A percentile compares a stretch with the other conserved stretches of the same genome.
phyloP scores from a whole-genome alignment of 1,140 invertebrate species.

The Camponotus vicinus region DNA sequence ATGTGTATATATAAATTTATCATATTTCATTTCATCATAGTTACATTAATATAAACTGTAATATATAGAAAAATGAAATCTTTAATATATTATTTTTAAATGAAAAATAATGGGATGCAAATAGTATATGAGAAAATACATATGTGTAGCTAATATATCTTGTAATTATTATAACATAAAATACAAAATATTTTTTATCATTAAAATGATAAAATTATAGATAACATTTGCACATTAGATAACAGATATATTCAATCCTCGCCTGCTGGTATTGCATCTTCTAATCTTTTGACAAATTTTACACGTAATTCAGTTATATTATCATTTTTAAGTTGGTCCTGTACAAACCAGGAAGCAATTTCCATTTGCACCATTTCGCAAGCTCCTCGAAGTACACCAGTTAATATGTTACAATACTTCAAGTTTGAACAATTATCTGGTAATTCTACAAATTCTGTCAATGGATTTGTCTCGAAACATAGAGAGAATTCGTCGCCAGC shows the following conservation, averaged over 20 bases:
- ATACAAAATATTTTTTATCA: constrained; percentile 10
- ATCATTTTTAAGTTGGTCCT: constrained; percentile 98
- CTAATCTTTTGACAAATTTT: constrained; percentile 97
- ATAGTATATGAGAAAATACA: not conserved
- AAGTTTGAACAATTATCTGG: constrained; percentile 94
- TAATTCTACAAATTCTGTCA: constrained; percentile 99
- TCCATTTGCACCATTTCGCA: constrained; percentile 98
- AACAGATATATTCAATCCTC: constrained; percentile 92
- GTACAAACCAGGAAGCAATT: constrained; percentile 93
- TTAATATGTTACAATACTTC: constrained; percentile 98
- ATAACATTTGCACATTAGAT: not conserved
- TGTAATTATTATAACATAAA: constrained; percentile 20
- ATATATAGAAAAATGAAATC: not conserved
- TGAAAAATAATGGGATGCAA: constrained; percentile 13
- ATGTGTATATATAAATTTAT: not conserved
- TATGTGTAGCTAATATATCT: not conserved
- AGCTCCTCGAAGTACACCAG: constrained; percentile 97
- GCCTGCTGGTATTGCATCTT: constrained; percentile 98
- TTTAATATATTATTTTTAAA: constrained; percentile 27
- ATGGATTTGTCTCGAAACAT: constrained; percentile 97
- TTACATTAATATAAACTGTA: not conserved
- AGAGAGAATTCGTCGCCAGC: constrained; percentile 98
- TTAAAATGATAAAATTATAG: not conserved
- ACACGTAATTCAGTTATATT: constrained; percentile 97
- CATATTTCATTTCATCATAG: not conserved